Conservation (phyloP, 2,113 vertebrate species). For the Silurus glanis region DNA sequence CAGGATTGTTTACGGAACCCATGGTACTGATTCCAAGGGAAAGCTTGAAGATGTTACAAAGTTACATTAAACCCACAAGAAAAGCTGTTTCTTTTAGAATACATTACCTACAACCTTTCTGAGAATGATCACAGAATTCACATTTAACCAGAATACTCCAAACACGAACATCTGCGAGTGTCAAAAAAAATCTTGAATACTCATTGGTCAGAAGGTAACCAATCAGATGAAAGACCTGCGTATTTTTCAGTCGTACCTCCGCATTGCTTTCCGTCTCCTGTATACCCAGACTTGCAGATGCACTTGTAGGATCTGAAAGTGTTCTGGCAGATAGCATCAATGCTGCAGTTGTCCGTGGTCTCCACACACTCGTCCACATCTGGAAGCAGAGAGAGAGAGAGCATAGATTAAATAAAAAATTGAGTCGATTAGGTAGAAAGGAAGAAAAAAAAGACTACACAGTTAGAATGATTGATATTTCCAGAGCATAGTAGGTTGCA, state of each 20-base stretch:
- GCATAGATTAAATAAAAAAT: conserved; percentile 6
- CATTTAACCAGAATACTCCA: not conserved
- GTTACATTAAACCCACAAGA: not conserved
- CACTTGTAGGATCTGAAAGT: conserved; percentile 81
- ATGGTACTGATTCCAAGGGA: not conserved
- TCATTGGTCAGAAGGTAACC: not conserved
- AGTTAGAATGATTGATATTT: not conserved
- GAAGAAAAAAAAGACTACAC: not conserved
- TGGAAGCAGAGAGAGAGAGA: conserved; percentile 49
- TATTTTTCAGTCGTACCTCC: conserved; percentile 79
- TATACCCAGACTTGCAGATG: conserved; percentile 88
- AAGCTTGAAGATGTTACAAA: not conserved
- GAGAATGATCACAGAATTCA: not conserved
- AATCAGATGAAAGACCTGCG: not conserved
- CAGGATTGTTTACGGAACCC: not conserved
- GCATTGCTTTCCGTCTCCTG: conserved; percentile 94
- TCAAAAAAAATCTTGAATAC: not conserved
- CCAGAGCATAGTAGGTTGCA: not conserved
- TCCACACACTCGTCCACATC: conserved; percentile 83
- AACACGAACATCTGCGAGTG: not conserved
- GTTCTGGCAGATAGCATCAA: conserved; percentile 85
- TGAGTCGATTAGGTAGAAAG: not conserved
- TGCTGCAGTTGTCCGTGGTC: conserved; percentile 80
- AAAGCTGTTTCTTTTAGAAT: not conserved
- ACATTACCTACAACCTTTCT: not conserved